Conservation (phyloP, 2,888 invertebrate species). For the Aromia moschata region DNA sequence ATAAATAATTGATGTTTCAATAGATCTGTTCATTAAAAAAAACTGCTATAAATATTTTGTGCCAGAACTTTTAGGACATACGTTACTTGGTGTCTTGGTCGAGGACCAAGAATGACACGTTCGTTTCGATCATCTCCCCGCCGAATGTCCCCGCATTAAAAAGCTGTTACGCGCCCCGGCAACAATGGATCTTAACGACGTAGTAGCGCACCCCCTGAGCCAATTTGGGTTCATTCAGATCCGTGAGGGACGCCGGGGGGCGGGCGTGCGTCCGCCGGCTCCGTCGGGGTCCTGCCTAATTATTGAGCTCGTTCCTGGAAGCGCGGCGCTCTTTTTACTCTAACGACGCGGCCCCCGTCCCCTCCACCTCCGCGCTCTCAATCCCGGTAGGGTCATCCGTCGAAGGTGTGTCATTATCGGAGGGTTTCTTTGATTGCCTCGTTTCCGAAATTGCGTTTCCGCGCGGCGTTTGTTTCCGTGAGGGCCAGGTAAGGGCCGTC, state of each 20-base stretch:
- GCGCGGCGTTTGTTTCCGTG: constrained; percentile 29
- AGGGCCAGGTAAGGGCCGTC: no score
- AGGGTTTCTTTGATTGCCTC: constrained; percentile 30
- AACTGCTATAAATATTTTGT: no score
- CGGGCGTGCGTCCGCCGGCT: not conserved
- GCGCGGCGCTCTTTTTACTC: not conserved
- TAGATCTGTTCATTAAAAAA: no score
- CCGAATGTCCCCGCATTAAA: constrained; percentile 37
- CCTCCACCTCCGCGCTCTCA: no score
- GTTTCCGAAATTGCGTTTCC: constrained; percentile 33
- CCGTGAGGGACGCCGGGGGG: not conserved
- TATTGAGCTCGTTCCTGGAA: not conserved
- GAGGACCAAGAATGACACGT: no score
- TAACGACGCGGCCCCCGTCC: not conserved
- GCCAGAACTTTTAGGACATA: no score
- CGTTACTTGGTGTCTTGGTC: no score
- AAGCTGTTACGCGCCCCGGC: constrained; percentile 39
- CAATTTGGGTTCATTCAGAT: constrained; percentile 46
- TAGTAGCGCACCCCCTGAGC: constrained; percentile 36
- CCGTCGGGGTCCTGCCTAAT: not conserved
- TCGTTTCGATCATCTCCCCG: no score
- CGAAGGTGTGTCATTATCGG: constrained; percentile 44
- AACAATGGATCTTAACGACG: constrained; percentile 50
- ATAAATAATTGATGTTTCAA: no score
- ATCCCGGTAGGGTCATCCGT: no score